Evolutionary conservation across 1,140 invertebrate genomes (phyloP), one percentile per base, ranked within the genome.

Genomic region (Micrasema longulum): DNA sequence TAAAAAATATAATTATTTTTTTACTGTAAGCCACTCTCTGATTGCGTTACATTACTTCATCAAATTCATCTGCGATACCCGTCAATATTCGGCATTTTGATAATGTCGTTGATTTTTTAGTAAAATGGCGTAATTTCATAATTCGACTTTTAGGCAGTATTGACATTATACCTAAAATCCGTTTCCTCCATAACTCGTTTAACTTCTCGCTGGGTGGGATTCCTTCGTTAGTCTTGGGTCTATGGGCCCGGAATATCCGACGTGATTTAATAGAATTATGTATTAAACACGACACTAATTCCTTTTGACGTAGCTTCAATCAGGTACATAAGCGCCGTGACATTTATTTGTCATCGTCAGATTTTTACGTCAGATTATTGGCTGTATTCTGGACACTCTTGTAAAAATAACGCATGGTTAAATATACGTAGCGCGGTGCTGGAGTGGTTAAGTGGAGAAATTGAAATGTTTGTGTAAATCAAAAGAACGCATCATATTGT

Each of bases 301-400:
- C 60, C n/a, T 16, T 47, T 47, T 64, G 60, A 64, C 43, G 60
- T 47, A 41, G 22, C 16, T 47, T 64, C 38, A 20, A 64, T 26
- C 60, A 14, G 12, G 38, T 31, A 31, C n/a, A 64, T 4, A 43
- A 16, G 20, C 43, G 7, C 10, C 20, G 41, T 23, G 60, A 64
- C 60, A 64, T 64, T 45, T 64, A 64, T 64, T 64, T 64, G 60
- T 64, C 60, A 64, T 48, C 43, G 47, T 47, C 12, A 64, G 60
- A 64, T 64, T 60, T 64, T 22, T 45, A 10, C 14, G 23, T 41
- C 60, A 12, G 60, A 64, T 64, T 64, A 64, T 20, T n/a, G 1
- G 4, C 6, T 12, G 9, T 3, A 31, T 31, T 31, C 26, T 7
- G 7, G 26, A 2, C 7, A 31, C 2, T 31, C 2, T 31, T 31